Percentiles rank a stretch among this genome's conserved stretches.
phyloP scores from a whole-genome alignment of 2,113 vertebrate species.

The Muntiacus muntjak region DNA sequence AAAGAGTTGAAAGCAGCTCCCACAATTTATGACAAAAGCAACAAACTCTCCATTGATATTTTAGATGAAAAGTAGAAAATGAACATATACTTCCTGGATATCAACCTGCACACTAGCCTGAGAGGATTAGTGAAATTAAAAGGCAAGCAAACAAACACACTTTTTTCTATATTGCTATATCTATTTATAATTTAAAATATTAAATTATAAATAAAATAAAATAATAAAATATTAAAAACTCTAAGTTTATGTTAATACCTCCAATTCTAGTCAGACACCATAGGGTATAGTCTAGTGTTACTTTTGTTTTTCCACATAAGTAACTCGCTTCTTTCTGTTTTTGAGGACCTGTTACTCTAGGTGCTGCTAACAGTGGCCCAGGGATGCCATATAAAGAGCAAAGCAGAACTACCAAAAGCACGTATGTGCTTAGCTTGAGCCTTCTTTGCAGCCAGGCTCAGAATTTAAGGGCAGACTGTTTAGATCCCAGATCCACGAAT shows the following conservation, averaged over 20 bases:
- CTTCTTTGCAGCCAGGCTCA: background rate
- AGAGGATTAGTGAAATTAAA: background rate
- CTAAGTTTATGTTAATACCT: background rate
- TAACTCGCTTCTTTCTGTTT: background rate
- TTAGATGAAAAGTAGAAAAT: background rate
- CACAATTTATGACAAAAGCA: constrained; percentile 2
- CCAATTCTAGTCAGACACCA: background rate
- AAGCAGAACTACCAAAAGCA: background rate
- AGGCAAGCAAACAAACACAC: background rate
- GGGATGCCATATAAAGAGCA: background rate
- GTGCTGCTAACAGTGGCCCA: background rate
- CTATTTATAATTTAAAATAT: background rate
- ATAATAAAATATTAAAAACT: background rate
- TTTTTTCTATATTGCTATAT: background rate
- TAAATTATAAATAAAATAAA: background rate
- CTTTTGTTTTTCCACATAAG: background rate
- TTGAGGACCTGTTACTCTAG: background rate
- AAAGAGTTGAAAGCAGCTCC: background rate
- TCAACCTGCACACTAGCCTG: background rate
- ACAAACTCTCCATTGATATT: background rate
- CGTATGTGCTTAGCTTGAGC: background rate
- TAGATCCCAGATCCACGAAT: background rate
- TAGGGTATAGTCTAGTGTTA: background rate
- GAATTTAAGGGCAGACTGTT: background rate
- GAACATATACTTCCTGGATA: background rate